Base-by-base conservation (phyloP, 1,140 invertebrate genomes). In the Ceratosolen solmsi region DNA sequence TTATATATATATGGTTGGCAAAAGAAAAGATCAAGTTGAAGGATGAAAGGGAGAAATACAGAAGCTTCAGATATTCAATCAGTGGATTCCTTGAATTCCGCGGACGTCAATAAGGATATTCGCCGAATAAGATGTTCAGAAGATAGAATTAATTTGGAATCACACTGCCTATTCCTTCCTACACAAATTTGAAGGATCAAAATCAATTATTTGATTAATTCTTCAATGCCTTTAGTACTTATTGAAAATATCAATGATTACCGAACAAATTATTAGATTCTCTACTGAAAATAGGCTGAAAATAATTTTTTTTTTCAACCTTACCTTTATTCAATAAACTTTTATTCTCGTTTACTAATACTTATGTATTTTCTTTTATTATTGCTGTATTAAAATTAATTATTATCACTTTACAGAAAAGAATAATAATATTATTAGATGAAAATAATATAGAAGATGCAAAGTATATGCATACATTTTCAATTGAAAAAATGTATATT, bases 41-140 rank as follows among this genome's bases (percentile, higher is more conserved):
- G 41, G 46, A 78, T 72, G 70, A 30, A 41, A 46, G 38, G 54
- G 46, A 79, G 30, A 68, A 56, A 27, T 36, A 33, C 70, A 20
- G 46, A 46, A 54, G 76, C 60, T 27, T 38, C 22, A 38, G 85
- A 84, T 85, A 90, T 92, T 91, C 90, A 90, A 92, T 92, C 90
- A 91, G 85, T 85, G 83, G 83, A 92, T 91, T 86, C 90, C 89
- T 83, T 71, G 84, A 84, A 92, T 92, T 91, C 91, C 88, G 79
- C 84, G 80, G 81, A 87, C 87, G 82, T 89, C 90, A 86, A 89
- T 90, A 88, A 87, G 86, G 84, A 80, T 82, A 71, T 85, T 60
- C 13, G 15, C 60, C 84, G 84, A 90, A 87, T 90, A 89, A 91
- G 89, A 89, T 85, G 89, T 89, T 87, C 80, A 80, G 85, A 75